Percentiles rank a stretch among this genome's conserved stretches.
Conservation (phyloP, 2,797 vertebrate genomes). For the Babyrousa celebensis region DNA sequence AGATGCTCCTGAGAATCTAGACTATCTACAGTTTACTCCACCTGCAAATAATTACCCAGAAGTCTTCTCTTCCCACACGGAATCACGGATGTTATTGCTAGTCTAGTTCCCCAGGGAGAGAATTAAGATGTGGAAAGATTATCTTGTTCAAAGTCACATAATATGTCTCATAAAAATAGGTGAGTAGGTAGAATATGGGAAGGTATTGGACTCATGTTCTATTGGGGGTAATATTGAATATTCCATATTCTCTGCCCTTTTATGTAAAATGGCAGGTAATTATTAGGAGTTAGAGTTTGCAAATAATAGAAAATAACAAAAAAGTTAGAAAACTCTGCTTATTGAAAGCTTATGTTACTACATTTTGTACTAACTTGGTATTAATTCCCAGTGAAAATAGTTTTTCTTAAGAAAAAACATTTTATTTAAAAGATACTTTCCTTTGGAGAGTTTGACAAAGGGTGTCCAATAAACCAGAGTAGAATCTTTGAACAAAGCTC, state of each 20-base stretch:
- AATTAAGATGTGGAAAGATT: slow-evolving; percentile 24
- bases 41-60: background rate
- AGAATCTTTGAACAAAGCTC: slow-evolving; percentile 1
- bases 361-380: background rate
- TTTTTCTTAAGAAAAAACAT: slow-evolving; percentile 51
- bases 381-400: background rate
- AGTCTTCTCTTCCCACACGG: background rate
- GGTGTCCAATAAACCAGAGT: background rate
- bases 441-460: slow-evolving; percentile 20
- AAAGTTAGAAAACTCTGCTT: background rate
- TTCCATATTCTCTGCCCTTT: slow-evolving; percentile 1
- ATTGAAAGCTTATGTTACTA: background rate
- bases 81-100: background rate
- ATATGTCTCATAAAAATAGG: slow-evolving; percentile 20
- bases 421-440: background rate
- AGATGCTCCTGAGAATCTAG: background rate
- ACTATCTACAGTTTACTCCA: background rate
- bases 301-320: slow-evolving; percentile 56
- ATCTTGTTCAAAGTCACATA: slow-evolving; percentile 4
- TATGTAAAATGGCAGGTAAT: background rate
- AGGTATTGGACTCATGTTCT: slow-evolving; percentile 24
- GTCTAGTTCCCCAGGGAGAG: background rate
- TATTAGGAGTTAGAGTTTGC: slow-evolving; percentile 67
- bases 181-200: background rate
- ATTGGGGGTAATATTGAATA: background rate